These are phyloP conservation scores for Ophion ellenae DNA, from an alignment of 2,888 invertebrate genomes.

Conservation along the genomic window DNA sequence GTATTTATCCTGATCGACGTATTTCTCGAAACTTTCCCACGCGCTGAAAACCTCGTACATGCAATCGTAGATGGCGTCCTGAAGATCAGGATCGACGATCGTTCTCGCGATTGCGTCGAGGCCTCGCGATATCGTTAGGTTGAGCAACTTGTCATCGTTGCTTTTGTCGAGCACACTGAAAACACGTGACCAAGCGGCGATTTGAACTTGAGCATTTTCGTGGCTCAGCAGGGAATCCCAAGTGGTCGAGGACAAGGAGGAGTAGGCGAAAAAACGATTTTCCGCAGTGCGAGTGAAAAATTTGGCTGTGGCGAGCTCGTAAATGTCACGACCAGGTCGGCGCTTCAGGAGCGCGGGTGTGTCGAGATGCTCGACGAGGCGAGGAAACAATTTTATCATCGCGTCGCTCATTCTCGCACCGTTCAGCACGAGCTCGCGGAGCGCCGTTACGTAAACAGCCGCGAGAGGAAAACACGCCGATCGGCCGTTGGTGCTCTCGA, in stretches of 20 bases:
- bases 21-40: neutral
- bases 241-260: constrained; percentile 13
- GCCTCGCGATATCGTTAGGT: constrained; percentile 57
- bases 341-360: constrained; percentile 68
- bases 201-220: constrained; percentile 71
- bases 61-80: constrained; percentile 75
- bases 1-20: constrained; percentile 5
- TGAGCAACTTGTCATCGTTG: constrained; percentile 52
- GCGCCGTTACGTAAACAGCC: constrained; percentile 73
- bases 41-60: constrained; percentile 67
- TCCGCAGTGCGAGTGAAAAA: constrained; percentile 68
- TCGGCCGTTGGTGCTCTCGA: constrained; percentile 70
- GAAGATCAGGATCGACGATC: constrained; percentile 72
- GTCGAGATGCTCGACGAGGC: constrained; percentile 70
- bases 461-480: constrained; percentile 77
- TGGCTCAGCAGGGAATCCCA: constrained; percentile 70
- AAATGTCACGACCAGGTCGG: constrained; percentile 77
- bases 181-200: constrained; percentile 71
- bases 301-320: constrained; percentile 73
- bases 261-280: constrained; percentile 3
- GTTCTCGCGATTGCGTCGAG: constrained; percentile 8
- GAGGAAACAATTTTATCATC: constrained; percentile 58
- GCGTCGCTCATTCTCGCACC: constrained; percentile 31
- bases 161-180: constrained; percentile 53
- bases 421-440: constrained; percentile 67